Base-by-base conservation (phyloP, 2,888 invertebrate species). In the Rhaphigaster nebulosa region DNA sequence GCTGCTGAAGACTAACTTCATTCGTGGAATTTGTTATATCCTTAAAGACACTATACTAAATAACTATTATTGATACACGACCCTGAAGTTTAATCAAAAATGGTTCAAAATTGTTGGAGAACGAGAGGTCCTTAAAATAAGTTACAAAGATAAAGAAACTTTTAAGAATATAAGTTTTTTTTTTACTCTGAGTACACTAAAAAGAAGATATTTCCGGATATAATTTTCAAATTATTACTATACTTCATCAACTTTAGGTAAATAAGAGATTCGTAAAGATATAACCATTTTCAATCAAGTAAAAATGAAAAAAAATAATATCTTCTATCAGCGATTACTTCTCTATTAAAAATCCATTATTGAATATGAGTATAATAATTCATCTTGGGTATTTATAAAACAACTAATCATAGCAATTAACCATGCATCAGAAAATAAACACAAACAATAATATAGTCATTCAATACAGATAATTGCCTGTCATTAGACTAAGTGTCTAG, bases 391-490 rank as follows among this genome's bases (percentile, higher is more conserved):
- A 6, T 70, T 70, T 34, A 70, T 34, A 15, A n/a, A 34, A 70
- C 70, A 18, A 29, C 70, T 70, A 34, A 70, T 15, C 34, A 34
- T 8, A 23, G 38, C 34, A 6, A 76, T 76, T 76, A 76, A 34
- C 15, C 4, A 65, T 38, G 70, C 6, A 38, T 29, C 65, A 65
- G n/a, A 29, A 65, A 65, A 65, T 29, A 29, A 65, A 65, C 18
- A 65, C 18, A 76, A 76, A 76, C 34, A 20, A 76, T 38, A 76
- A 76, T 76, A 20, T 38, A 76, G 70, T 38, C 70, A 76, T 76
- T 38, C 20, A 20, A 76, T 38, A 23, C 1, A 76, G 34, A 76
- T 76, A 38, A 76, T 76, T 38, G 13, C 70, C 70, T 8, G 38
- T 38, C 70, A 38, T 76, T 76, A 76, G 70, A 20, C 38, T 70